Percentiles rank a stretch among this genome's conserved stretches.
Conservation (phyloP, 2,888 invertebrate species). For the Zhuqinia jingwanae region DNA sequence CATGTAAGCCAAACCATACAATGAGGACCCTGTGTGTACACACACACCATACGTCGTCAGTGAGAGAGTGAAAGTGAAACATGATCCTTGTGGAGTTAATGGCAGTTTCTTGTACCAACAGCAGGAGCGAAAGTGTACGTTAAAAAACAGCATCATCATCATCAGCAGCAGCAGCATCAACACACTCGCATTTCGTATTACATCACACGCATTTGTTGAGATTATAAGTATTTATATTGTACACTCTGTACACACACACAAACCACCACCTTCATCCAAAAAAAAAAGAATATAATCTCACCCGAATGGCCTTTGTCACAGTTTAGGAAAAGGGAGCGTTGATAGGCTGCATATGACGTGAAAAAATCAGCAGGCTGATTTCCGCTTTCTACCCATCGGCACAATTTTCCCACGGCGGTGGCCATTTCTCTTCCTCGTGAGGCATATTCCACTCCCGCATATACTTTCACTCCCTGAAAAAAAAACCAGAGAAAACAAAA, state of each 20-base stretch:
- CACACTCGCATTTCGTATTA: not conserved
- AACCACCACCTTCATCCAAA: no score
- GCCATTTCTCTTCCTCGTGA: constrained; percentile 87
- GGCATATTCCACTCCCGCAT: constrained; percentile 89
- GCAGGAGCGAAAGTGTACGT: not conserved
- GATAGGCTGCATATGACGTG: constrained; percentile 94
- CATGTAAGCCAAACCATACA: not conserved
- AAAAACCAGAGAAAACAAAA: constrained; percentile 60
- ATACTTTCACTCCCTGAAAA: constrained; percentile 88
- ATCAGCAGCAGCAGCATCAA: no score
- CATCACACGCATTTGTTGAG: not conserved
- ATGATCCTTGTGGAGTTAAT: constrained; percentile 53
- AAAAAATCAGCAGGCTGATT: constrained; percentile 88
- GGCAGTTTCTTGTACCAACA: constrained; percentile 62
- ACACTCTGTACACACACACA: not conserved
- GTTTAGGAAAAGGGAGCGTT: constrained; percentile 89
- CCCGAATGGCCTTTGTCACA: constrained; percentile 94
- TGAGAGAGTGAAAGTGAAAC: constrained; percentile 1
- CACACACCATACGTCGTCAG: not conserved
- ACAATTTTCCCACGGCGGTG: constrained; percentile 90
- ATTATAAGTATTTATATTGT: not conserved
- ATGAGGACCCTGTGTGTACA: not conserved
- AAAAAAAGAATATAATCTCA: constrained; percentile 50
- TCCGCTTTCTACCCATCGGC: constrained; percentile 92
- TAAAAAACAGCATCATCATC: no score